Conservation (phyloP, 2,888 invertebrate genomes). For the Habroteleia sp. region DNA sequence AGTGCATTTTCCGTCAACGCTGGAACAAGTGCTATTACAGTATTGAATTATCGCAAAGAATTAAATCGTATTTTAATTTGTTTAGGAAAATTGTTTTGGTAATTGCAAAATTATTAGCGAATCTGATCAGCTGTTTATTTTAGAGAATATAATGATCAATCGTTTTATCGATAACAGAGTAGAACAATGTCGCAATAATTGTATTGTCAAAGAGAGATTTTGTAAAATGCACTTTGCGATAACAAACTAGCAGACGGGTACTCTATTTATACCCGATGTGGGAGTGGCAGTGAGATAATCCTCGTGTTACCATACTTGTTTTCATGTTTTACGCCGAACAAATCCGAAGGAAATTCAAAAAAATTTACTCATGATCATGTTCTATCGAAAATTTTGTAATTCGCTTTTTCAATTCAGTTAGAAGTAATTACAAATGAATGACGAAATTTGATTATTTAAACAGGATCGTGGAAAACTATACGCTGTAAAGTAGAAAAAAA, state of each 20-base stretch:
- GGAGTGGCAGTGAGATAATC: slow-evolving; percentile 35
- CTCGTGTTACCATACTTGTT: slow-evolving; percentile 27
- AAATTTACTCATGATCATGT: neutral
- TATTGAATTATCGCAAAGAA: too few relatives aligned
- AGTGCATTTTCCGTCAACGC: neutral
- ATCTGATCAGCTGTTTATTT: slow-evolving; percentile 27
- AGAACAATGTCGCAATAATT: slow-evolving; percentile 47
- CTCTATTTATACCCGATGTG: slow-evolving; percentile 35
- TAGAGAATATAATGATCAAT: slow-evolving; percentile 3
- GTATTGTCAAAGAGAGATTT: slow-evolving; percentile 43
- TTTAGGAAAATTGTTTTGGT: neutral
- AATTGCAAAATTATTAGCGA: too few relatives aligned
- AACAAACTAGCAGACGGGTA: slow-evolving; percentile 36
- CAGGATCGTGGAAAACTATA: too few relatives aligned
- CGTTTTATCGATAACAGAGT: slow-evolving; percentile 11
- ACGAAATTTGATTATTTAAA: too few relatives aligned
- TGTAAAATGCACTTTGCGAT: slow-evolving; percentile 27
- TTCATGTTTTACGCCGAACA: slow-evolving; percentile 17
- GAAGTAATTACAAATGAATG: too few relatives aligned
- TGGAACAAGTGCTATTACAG: too few relatives aligned
- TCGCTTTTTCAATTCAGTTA: too few relatives aligned
- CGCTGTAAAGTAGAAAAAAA: too few relatives aligned
- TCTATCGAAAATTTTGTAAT: neutral
- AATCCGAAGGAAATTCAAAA: slow-evolving; percentile 21
- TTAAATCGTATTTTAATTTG: too few relatives aligned